A percentile compares a stretch with the other conserved stretches of the same genome.
These are phyloP conservation scores for Enteromius radiatus DNA, from an alignment of 2,797 vertebrate species.

Conservation along the genomic window DNA sequence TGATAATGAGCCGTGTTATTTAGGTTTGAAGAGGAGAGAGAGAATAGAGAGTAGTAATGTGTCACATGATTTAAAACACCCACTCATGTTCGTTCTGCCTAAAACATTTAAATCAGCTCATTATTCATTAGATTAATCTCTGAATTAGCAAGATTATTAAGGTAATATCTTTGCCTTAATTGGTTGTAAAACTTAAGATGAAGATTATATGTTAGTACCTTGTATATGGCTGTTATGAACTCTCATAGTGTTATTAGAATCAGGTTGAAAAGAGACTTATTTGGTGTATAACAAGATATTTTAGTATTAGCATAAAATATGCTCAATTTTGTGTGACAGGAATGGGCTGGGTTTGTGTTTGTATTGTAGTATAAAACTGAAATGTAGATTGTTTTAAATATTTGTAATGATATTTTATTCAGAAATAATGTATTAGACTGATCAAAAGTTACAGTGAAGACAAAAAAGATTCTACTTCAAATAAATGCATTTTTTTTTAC, in stretches of 20 bases:
- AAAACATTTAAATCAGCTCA: conserved; percentile 28
- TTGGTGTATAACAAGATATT: neutral
- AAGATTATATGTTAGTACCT: conserved; percentile 1
- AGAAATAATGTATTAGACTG: neutral
- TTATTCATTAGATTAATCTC: conserved; percentile 26
- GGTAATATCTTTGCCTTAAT: conserved; percentile 25
- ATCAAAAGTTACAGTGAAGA: neutral
- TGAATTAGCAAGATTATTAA: conserved; percentile 31
- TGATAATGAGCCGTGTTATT: conserved; percentile 25
- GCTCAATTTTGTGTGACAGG: neutral
- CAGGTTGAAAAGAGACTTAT: neutral
- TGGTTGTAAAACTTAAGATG: conserved; percentile 24
- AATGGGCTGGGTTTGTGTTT: neutral
- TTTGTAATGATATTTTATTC: neutral
- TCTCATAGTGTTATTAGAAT: neutral
- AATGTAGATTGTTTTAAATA: neutral
- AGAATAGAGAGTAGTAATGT: conserved; percentile 6
- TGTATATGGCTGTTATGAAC: neutral
- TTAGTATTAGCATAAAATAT: neutral
- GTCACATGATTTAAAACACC: conserved; percentile 26
- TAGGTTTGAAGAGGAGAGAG: neutral
- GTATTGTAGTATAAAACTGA: neutral
- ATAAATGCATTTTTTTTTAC: neutral
- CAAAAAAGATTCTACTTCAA: neutral
- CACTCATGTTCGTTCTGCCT: conserved; percentile 17